Base-by-base conservation (phyloP, 2,797 vertebrate species). In the Enteromius unitaeniatus region DNA sequence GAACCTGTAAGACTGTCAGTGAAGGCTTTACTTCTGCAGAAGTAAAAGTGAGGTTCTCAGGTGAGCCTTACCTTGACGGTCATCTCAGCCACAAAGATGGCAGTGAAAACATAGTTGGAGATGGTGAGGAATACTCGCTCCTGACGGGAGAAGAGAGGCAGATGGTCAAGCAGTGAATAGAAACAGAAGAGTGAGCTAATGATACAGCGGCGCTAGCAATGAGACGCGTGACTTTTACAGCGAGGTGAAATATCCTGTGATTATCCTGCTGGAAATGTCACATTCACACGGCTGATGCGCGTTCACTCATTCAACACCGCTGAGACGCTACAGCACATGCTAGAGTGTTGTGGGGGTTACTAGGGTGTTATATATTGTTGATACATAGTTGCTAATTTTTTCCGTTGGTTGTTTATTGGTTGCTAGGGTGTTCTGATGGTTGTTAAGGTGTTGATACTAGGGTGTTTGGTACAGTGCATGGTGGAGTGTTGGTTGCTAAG, bases 101-200 rank as follows among this genome's bases (percentile, higher is more conserved):
- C 96, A 55, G 96, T 97, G 92, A 97, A 97, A 90, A 96, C 95
- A 90, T 97, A 97, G 93, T 97, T 97, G 89, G 96, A 97, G 84
- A 96, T 94, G 13, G 95, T 96, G 85, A 97, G 96, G 90, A 97
- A 96, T 85, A 97, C 93, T 78, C 96, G 94, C 84, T 97, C 96
- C 96, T 97, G 82, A 6, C 42, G 77, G 77, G 31, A 78, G 23
- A 79, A 55, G 74, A 40, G 11, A 40, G 26, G 58, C 14, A 85
- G 17, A 84, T 4, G 49, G 49, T 65, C 6, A 72, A 1, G 23
- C 1, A 6, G 1, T 13, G 13, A 26, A 37, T 21, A 73, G 40
- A n/a, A 76, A 79, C 49, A 62, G 49, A 79, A 31, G 13, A 37
- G 37, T 1, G 37, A 17, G 19, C 28, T 49, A 31, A 64, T 34